Conservation (phyloP, 2,113 vertebrate genomes). For the Erythrocercus mccallii region DNA sequence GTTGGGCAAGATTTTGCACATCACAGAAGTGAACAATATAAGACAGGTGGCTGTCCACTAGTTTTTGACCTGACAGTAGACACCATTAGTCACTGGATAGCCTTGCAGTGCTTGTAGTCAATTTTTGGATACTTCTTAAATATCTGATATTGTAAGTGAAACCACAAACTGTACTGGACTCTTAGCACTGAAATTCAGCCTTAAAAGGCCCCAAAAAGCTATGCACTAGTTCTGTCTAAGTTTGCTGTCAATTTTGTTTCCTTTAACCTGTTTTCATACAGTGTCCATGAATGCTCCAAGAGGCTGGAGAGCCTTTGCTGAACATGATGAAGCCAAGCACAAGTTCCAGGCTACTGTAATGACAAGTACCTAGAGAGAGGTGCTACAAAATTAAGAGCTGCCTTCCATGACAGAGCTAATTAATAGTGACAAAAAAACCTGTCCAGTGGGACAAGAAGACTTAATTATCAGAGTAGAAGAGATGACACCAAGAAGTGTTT, state of each 20-base stretch:
- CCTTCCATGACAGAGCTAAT: neutral
- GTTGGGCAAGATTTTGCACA: accelerated
- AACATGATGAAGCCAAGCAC: neutral
- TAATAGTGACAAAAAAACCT: neutral
- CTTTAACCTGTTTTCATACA: neutral
- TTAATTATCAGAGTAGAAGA: neutral
- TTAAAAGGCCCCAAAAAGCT: neutral
- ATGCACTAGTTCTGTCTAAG: neutral
- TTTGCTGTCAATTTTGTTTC: neutral
- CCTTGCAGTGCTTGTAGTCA: neutral
- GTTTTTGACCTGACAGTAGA: neutral
- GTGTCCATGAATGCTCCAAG: neutral
- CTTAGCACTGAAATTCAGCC: neutral
- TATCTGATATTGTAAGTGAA: neutral
- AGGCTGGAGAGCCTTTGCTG: neutral
- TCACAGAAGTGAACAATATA: neutral
- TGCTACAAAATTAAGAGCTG: neutral
- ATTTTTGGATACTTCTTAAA: neutral
- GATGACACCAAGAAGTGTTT: neutral
- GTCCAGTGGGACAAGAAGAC: neutral
- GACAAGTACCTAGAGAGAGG: neutral
- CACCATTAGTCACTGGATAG: neutral
- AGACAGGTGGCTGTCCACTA: neutral
- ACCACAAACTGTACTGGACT: neutral
- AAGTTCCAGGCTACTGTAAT: neutral